These are phyloP conservation scores for Drosophila nigrodunni DNA, from an alignment of 1,140 invertebrate species.

Conservation along the genomic window DNA sequence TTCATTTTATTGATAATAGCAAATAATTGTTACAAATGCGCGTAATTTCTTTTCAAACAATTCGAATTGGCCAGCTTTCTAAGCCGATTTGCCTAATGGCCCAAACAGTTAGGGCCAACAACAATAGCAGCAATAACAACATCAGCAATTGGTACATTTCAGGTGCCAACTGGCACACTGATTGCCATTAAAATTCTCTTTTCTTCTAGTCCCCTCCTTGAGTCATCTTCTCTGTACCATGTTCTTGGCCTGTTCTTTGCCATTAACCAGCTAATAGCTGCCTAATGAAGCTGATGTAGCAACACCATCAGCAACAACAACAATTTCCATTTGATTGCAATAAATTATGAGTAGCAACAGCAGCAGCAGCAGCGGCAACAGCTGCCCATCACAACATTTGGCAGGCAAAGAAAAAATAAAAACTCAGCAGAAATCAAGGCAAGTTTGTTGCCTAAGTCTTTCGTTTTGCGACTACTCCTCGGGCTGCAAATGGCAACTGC, in stretches of 20 bases:
- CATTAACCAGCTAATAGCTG: conserved; percentile 45
- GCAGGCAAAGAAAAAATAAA: conserved; percentile 2
- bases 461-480: conserved; percentile 45
- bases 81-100: conserved; percentile 70
- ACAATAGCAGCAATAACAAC: conserved; percentile 6
- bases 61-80: conserved; percentile 52
- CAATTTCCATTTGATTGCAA: conserved; percentile 52
- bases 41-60: conserved; percentile 40
- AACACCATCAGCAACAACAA: conserved; percentile 15
- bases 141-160: conserved; percentile 12
- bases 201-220: not conserved
- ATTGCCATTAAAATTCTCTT: conserved; percentile 15
- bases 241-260: not conserved
- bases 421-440: conserved; percentile 38
- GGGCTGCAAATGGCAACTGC: conserved; percentile 14
- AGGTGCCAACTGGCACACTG: conserved; percentile 22
- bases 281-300: conserved; percentile 38
- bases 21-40: conserved; percentile 72
- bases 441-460: conserved; percentile 84
- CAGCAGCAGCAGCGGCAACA: conserved; percentile 10
- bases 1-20: conserved; percentile 63
- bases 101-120: conserved; percentile 55
- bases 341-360: conserved; percentile 42
- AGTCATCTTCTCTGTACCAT: not conserved
- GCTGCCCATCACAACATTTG: conserved; percentile 41